Evolutionary conservation across 2,888 invertebrate species (phyloP).

Genomic region (Philopedon plagiatum): DNA sequence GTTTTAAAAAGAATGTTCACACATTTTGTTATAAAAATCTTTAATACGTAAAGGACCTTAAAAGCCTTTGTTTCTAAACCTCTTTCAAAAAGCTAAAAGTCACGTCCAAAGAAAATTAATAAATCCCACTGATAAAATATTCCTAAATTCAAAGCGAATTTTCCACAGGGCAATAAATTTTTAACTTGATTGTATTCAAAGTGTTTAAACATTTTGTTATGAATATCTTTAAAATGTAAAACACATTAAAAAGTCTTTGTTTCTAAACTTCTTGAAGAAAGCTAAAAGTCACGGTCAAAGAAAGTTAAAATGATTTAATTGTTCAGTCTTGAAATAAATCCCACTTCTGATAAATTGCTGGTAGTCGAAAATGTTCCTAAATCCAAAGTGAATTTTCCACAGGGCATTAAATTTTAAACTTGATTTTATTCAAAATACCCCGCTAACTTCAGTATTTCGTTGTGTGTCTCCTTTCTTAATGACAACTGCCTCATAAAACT

Average conservation of each 20-base stretch:
- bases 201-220: too few relatives aligned
- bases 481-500: conserved; percentile 32
- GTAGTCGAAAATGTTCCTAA: background rate
- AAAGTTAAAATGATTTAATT: too few relatives aligned
- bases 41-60: too few relatives aligned
- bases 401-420: conserved; percentile 6
- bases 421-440: conserved; percentile 9
- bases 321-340: background rate
- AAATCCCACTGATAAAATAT: background rate
- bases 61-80: too few relatives aligned
- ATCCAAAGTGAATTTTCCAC: background rate
- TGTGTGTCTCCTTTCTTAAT: conserved; percentile 18
- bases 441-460: conserved; percentile 11
- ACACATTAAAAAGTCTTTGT: too few relatives aligned
- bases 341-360: background rate
- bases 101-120: too few relatives aligned
- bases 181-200: conserved; percentile 12
- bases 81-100: too few relatives aligned
- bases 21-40: too few relatives aligned
- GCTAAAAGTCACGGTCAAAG: too few relatives aligned
- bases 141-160: background rate
- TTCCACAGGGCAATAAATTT: background rate
- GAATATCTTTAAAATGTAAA: too few relatives aligned
- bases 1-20: too few relatives aligned
- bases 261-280: too few relatives aligned